phyloP scores from a whole-genome alignment of 92 coral and sea anemone species.

The Phymanthus crucifer region DNA sequence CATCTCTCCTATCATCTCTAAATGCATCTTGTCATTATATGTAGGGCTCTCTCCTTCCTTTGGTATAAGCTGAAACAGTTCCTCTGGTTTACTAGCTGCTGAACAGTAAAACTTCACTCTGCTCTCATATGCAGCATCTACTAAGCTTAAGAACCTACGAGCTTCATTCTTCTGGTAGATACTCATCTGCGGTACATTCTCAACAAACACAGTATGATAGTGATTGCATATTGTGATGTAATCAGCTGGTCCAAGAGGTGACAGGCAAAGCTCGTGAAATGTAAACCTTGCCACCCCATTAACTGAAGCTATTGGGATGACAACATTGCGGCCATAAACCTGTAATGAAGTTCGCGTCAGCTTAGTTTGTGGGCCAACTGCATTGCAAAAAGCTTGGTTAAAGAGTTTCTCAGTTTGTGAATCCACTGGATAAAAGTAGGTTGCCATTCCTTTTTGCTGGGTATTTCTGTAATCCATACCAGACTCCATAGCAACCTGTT shows the following conservation, averaged over 20 bases:
- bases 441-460: slow-evolving; percentile 62
- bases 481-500: slow-evolving; percentile 64
- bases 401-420: slow-evolving; percentile 53
- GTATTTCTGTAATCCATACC: slow-evolving; percentile 56
- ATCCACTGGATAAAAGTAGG: slow-evolving; percentile 59
- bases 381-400: slow-evolving; percentile 72
- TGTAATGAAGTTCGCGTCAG: slow-evolving; percentile 63
- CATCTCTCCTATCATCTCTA: slow-evolving; percentile 85
- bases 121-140: slow-evolving; percentile 85
- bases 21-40: slow-evolving; percentile 75
- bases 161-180: slow-evolving; percentile 85
- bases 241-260: slow-evolving; percentile 85
- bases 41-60: slow-evolving; percentile 37
- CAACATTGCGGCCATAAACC: slow-evolving; percentile 77
- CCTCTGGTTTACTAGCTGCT: slow-evolving; percentile 65
- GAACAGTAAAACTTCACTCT: slow-evolving; percentile 67
- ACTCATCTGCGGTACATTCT: slow-evolving; percentile 75
- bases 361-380: slow-evolving; percentile 60
- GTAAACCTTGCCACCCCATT: slow-evolving; percentile 78
- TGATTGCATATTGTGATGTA: slow-evolving; percentile 74
- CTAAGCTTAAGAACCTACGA: slow-evolving; percentile 68
- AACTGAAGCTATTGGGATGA: slow-evolving; percentile 69
- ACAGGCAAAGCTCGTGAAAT: slow-evolving; percentile 66
- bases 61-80: slow-evolving; percentile 74
- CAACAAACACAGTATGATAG: slow-evolving; percentile 70